Evolutionary conservation across 2,888 invertebrate genomes (phyloP).

Genomic region (Troilus luridus): DNA sequence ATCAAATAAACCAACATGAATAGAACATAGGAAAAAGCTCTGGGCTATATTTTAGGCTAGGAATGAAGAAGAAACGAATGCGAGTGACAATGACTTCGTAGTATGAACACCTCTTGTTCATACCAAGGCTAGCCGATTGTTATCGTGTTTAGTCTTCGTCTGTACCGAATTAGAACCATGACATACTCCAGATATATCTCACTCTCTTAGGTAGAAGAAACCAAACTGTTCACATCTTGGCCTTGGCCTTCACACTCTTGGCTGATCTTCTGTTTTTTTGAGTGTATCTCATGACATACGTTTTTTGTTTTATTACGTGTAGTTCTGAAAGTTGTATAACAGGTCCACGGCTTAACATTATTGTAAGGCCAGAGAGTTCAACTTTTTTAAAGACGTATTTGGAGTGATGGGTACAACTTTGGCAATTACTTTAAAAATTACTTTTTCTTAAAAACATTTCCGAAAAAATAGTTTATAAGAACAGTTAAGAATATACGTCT

Average conservation of each 20-base stretch:
- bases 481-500: too few relatives aligned
- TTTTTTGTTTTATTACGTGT: neutral
- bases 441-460: too few relatives aligned
- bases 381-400: neutral
- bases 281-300: neutral
- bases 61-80: neutral
- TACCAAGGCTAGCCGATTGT: neutral
- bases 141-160: constrained; percentile 13
- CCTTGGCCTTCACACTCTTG: constrained; percentile 46
- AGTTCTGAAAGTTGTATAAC: neutral
- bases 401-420: too few relatives aligned
- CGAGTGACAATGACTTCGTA: neutral
- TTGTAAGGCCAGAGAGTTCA: too few relatives aligned
- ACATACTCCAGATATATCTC: constrained; percentile 10
- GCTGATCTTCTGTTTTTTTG: neutral
- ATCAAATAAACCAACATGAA: neutral
- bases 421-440: too few relatives aligned
- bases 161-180: constrained; percentile 23
- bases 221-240: neutral
- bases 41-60: neutral
- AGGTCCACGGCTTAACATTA: neutral
- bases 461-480: too few relatives aligned
- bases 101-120: neutral
- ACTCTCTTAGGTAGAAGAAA: neutral
- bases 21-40: neutral